A percentile compares a stretch with the other conserved stretches of the same genome.
Conservation (phyloP, 1,140 invertebrate genomes). For the Ceratina australensis region DNA sequence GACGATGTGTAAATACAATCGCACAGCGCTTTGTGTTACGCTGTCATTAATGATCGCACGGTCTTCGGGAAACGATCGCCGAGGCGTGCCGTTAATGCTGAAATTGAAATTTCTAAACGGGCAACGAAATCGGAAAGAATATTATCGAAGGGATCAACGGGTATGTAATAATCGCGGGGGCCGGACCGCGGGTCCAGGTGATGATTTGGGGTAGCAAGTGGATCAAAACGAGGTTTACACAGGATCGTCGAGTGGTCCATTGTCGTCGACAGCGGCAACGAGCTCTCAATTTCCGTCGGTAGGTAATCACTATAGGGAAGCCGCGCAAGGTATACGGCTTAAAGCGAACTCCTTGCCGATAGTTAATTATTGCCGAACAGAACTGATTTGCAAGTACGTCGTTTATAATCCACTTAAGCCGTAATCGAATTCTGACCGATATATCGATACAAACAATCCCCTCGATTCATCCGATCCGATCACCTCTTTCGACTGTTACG, state of each 20-base stretch:
- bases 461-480: constrained; percentile 40
- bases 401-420: constrained; percentile 66
- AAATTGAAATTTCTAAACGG: too few relatives aligned
- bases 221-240: constrained; percentile 54
- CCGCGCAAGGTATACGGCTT: constrained; percentile 53
- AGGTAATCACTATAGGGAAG: constrained; percentile 41
- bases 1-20: too few relatives aligned
- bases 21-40: too few relatives aligned
- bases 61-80: too few relatives aligned
- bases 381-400: constrained; percentile 66
- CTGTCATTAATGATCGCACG: too few relatives aligned
- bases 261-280: constrained; percentile 36
- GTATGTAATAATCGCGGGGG: too few relatives aligned
- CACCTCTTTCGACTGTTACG: background rate
- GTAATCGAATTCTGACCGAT: constrained; percentile 60
- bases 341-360: constrained; percentile 62
- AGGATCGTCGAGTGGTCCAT: constrained; percentile 36
- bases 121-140: too few relatives aligned
- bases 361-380: constrained; percentile 63
- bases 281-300: constrained; percentile 51
- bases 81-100: too few relatives aligned
- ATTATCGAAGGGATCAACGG: too few relatives aligned
- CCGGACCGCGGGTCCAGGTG: too few relatives aligned
- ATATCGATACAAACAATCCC: constrained; percentile 50
- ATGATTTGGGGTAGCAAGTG: background rate